These are phyloP conservation scores for Drosophila vallismaia DNA, from an alignment of 2,888 invertebrate genomes.

Conservation along the genomic window DNA sequence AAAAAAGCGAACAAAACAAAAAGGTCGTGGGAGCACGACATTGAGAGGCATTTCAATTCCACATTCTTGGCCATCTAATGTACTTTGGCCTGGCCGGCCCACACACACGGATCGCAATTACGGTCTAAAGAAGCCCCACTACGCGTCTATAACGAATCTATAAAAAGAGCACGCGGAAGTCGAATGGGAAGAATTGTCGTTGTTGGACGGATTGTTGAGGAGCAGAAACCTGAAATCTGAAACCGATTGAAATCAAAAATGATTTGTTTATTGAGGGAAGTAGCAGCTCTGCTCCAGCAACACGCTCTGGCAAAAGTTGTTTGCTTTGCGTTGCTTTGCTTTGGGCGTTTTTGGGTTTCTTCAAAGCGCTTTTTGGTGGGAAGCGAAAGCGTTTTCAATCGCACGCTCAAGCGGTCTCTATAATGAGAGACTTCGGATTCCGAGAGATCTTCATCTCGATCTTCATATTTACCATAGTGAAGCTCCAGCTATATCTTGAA, in stretches of 20 bases:
- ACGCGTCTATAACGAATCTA: background rate
- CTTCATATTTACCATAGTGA: slow-evolving; percentile 2
- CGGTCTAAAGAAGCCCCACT: slow-evolving; percentile 28
- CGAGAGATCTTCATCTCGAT: slow-evolving; percentile 20
- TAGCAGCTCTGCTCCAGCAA: background rate
- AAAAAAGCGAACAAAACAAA: slow-evolving; percentile 16
- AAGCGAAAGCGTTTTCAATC: slow-evolving; percentile 72
- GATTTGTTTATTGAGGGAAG: slow-evolving; percentile 47
- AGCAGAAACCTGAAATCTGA: slow-evolving; percentile 28
- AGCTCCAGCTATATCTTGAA: slow-evolving; percentile 15
- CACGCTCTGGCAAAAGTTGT: slow-evolving; percentile 16
- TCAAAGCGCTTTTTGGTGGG: slow-evolving; percentile 31
- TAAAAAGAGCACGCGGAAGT: slow-evolving; percentile 48
- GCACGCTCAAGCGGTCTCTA: slow-evolving; percentile 59
- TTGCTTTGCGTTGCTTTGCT: slow-evolving; percentile 27
- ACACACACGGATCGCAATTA: slow-evolving; percentile 29
- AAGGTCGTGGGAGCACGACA: slow-evolving; percentile 70
- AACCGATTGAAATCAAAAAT: slow-evolving; percentile 55
- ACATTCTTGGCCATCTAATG: slow-evolving; percentile 13
- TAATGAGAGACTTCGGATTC: slow-evolving; percentile 41
- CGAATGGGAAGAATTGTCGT: slow-evolving; percentile 6
- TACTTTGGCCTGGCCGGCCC: slow-evolving; percentile 26
- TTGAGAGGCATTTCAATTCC: slow-evolving; percentile 29
- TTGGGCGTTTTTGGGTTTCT: slow-evolving; percentile 10
- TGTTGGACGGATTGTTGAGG: background rate